These are phyloP conservation scores for Linepithema humile DNA, from an alignment of 1,140 invertebrate genomes.

Conservation along the genomic window DNA sequence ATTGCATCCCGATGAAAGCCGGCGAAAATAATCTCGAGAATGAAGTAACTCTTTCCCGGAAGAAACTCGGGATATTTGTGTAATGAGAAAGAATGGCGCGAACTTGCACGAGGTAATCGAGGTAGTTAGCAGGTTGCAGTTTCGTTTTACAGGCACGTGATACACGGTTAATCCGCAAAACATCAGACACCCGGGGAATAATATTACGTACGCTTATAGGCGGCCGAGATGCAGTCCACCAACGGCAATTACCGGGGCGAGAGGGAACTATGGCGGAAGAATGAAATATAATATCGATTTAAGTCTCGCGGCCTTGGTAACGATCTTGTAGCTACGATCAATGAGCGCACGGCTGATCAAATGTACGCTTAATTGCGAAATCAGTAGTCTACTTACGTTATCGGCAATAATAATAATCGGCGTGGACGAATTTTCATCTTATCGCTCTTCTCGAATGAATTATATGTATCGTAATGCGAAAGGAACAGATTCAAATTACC, in stretches of 20 bases:
- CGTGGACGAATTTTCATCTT: not conserved
- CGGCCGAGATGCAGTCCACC: slow-evolving; percentile 58
- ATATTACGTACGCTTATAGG: slow-evolving; percentile 39
- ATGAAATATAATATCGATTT: slow-evolving; percentile 68
- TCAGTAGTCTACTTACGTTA: not conserved
- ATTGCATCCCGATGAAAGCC: slow-evolving; percentile 29
- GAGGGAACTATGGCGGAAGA: slow-evolving; percentile 53
- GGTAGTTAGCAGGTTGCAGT: slow-evolving; percentile 62
- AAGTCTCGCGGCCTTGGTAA: slow-evolving; percentile 61
- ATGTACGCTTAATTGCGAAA: slow-evolving; percentile 55
- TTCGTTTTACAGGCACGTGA: slow-evolving; percentile 60
- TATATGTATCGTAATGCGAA: not conserved
- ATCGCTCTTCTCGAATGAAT: not conserved
- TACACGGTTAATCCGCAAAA: slow-evolving; percentile 62
- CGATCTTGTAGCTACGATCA: slow-evolving; percentile 64
- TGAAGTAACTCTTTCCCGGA: slow-evolving; percentile 54
- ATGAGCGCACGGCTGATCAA: slow-evolving; percentile 57
- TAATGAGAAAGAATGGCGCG: slow-evolving; percentile 58
- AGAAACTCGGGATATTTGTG: slow-evolving; percentile 52
- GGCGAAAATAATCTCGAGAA: slow-evolving; percentile 50
- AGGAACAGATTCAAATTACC: not conserved
- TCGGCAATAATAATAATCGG: not conserved
- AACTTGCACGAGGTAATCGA: slow-evolving; percentile 43
- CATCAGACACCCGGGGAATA: slow-evolving; percentile 58
- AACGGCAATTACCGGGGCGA: slow-evolving; percentile 45